Percentiles rank a stretch among this genome's conserved stretches.
phyloP scores from a whole-genome alignment of 2,888 invertebrate species.

The Drosophila neotestacea region DNA sequence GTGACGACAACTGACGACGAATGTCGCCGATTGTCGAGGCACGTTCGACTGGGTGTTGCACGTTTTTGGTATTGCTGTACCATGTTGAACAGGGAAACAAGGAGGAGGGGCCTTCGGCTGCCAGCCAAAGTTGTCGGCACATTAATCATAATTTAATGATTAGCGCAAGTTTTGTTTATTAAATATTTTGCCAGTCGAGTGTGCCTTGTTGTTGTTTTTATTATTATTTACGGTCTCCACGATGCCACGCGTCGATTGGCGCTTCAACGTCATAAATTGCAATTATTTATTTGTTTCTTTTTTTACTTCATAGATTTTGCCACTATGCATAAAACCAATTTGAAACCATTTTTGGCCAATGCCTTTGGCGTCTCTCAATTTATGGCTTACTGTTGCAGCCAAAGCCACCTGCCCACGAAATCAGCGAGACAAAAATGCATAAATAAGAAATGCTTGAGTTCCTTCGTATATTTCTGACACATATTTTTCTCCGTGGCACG shows the following conservation, averaged over 20 bases:
- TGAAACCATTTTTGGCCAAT: conserved; percentile 42
- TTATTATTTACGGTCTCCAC: conserved; percentile 54
- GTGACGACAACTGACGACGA: conserved; percentile 20
- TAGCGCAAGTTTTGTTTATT: conserved; percentile 79
- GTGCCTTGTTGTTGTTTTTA: conserved; percentile 12
- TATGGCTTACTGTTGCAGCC: conserved; percentile 14
- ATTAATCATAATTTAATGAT: conserved; percentile 81
- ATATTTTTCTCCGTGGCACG: conserved; percentile 12
- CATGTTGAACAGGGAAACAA: too few relatives aligned
- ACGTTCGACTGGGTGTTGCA: conserved; percentile 30
- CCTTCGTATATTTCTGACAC: conserved; percentile 5
- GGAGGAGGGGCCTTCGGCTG: conserved; percentile 38
- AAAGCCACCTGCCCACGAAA: conserved; percentile 6
- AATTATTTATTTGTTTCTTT: not conserved
- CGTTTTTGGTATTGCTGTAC: conserved; percentile 36
- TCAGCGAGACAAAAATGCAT: conserved; percentile 16
- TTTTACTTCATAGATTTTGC: conserved; percentile 13
- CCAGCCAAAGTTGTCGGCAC: conserved; percentile 70
- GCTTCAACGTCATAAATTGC: conserved; percentile 58
- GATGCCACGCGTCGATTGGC: conserved; percentile 59
- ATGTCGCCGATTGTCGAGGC: conserved; percentile 16
- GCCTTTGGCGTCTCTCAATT: conserved; percentile 38
- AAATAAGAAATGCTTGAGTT: conserved; percentile 10
- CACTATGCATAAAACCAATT: conserved; percentile 32
- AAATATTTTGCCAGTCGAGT: conserved; percentile 51